A percentile compares a stretch with the other conserved stretches of the same genome.
Conservation (phyloP, 2,888 invertebrate species). For the Tachina lurida region DNA sequence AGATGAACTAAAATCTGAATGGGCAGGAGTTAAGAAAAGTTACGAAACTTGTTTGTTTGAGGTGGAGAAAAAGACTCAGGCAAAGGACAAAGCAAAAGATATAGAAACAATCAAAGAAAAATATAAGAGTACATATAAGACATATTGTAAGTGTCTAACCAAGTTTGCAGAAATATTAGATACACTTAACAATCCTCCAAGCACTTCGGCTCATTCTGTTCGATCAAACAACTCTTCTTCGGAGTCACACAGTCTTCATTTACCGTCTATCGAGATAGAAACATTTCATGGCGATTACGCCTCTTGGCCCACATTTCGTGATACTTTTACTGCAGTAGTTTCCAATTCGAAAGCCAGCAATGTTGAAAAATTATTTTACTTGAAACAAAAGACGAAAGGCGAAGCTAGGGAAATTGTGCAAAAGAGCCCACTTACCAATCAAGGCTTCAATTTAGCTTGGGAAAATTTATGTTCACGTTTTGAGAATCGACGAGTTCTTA, state of each 20-base stretch:
- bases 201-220: not conserved
- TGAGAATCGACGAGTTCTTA: conserved; percentile 36
- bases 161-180: not conserved
- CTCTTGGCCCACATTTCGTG: not conserved
- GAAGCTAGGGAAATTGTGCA: conserved; percentile 34
- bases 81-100: not conserved
- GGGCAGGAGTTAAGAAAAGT: not conserved
- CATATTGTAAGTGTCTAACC: conserved; percentile 1
- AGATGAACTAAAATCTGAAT: not conserved
- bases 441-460: conserved; percentile 30
- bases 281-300: conserved; percentile 6
- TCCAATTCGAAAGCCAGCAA: not conserved
- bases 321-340: not conserved
- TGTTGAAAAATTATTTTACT: not conserved
- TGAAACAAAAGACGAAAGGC: conserved; percentile 8
- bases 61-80: not conserved
- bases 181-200: not conserved
- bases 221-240: not conserved
- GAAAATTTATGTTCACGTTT: conserved; percentile 4
- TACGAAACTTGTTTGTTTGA: conserved; percentile 7
- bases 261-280: not conserved
- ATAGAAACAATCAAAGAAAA: not conserved
- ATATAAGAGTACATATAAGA: not conserved
- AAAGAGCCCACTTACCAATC: conserved; percentile 20
- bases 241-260: not conserved